These are phyloP conservation scores for Crenichthys baileyi DNA, from an alignment of 2,797 vertebrate species.

Conservation along the genomic window DNA sequence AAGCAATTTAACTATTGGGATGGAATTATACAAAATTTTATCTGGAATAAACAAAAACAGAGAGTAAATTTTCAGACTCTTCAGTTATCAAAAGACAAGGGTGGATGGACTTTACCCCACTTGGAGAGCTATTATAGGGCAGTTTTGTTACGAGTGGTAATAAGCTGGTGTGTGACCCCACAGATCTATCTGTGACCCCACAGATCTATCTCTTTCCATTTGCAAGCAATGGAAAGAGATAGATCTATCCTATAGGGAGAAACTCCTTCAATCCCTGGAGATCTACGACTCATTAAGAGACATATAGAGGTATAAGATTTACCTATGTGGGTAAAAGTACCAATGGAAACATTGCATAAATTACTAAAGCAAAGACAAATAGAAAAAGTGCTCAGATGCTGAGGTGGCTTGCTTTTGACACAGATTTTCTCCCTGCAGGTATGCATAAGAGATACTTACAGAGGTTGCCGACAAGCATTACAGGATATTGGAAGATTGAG, in stretches of 20 bases:
- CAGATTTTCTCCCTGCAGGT: background rate
- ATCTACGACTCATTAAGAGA: background rate
- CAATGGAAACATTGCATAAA: background rate
- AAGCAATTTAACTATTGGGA: background rate
- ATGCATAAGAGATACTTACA: background rate
- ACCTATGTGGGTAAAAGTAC: background rate
- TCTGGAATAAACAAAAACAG: background rate
- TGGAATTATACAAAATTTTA: background rate
- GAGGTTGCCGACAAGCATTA: background rate
- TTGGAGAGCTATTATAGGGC: too few relatives aligned
- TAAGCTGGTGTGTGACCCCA: background rate
- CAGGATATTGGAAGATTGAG: background rate
- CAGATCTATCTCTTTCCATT: too few relatives aligned
- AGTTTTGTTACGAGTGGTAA: background rate
- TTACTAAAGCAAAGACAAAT: background rate
- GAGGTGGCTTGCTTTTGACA: background rate
- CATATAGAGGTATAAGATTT: background rate
- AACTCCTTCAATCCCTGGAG: background rate
- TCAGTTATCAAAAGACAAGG: background rate
- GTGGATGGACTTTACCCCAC: background rate
- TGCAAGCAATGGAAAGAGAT: constrained; percentile 5
- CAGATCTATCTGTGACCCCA: too few relatives aligned
- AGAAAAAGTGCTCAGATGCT: background rate
- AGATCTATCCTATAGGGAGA: background rate
- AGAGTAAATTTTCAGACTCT: background rate